Percentiles rank a stretch among this genome's conserved stretches.
Evolutionary conservation across 2,888 invertebrate species (phyloP).

Genomic region (Phyto melanocephala): DNA sequence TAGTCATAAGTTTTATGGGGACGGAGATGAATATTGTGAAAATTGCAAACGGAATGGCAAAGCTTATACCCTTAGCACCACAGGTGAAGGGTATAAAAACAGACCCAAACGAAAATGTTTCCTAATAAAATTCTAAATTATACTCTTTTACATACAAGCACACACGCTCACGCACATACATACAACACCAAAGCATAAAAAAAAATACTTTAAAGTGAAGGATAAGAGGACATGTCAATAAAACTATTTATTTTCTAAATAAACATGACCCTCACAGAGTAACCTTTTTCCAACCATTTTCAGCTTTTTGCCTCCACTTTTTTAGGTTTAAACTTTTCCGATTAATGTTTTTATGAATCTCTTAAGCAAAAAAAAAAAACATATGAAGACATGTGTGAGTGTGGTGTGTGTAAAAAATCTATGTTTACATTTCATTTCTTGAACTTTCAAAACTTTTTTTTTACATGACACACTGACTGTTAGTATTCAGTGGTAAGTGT

Average conservation of each 20-base stretch:
- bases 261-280: slow-evolving; percentile 23
- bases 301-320: not conserved
- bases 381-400: not conserved
- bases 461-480: slow-evolving; percentile 7
- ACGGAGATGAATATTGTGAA: too few relatives aligned
- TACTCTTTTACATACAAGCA: not conserved
- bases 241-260: slow-evolving; percentile 2
- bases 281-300: not conserved
- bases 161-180: not conserved
- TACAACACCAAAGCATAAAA: not conserved
- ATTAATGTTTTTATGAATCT: not conserved
- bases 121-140: not conserved
- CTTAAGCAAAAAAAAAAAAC: not conserved
- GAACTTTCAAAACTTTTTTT: not conserved
- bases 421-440: not conserved
- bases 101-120: not conserved
- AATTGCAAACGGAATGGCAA: too few relatives aligned
- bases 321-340: not conserved
- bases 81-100: too few relatives aligned
- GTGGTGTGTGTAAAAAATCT: not conserved
- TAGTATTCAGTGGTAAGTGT: not conserved
- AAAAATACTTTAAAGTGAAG: not conserved
- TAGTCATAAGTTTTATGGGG: too few relatives aligned
- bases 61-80: too few relatives aligned
- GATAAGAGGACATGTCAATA: slow-evolving; percentile 26